Evolutionary conservation across 2,888 invertebrate genomes (phyloP), one percentile per base, ranked within the genome.

Genomic region (Hololepta plana): DNA sequence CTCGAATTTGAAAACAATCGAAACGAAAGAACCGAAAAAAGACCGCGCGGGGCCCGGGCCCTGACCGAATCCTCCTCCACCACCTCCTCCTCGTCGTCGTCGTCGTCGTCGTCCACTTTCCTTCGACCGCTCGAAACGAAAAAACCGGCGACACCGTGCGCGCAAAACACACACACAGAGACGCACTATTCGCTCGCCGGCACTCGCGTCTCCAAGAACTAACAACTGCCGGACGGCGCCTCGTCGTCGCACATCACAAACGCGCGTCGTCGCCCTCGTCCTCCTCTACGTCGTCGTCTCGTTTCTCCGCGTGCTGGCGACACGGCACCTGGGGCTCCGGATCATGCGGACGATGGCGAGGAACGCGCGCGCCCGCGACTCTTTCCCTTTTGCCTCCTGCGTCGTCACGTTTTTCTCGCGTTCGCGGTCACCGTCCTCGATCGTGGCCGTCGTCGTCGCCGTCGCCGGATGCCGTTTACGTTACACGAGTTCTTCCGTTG

Each of bases 11-110:
- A 21, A 21, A 21, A 21, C 22, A 21, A 21, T 7, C 17, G n/a
- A 6, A 17, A 8, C n/a, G 17, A 7, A 17, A 6, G 17, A 6
- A 17, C 17, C 6, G 6, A 17, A 6, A n/a, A n/a, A n/a, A n/a
- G n/a, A n/a, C n/a, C n/a, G n/a, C n/a, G n/a, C n/a, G n/a, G 44
- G 41, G 44, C 44, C 44, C 45, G 46, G 44, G 39, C 41, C 42
- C 42, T 32, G 34, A 9, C 17, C 7, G n/a, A 17, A 17, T 17
- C 7, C 17, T 7, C 32, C 31, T 17, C 12, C 12, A 13, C 3
- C 12, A 5, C 8, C 11, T n/a, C n/a, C n/a, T n/a, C n/a, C n/a
- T n/a, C n/a, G n/a, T n/a, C n/a, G n/a, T n/a, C n/a, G n/a, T n/a
- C n/a, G n/a, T n/a, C n/a, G n/a, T n/a, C n/a, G n/a, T n/a, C n/a